Percentiles rank a stretch among this genome's conserved stretches.
phyloP scores from a whole-genome alignment of 2,113 vertebrate species.

The Ictidomys tridecemlineatus region DNA sequence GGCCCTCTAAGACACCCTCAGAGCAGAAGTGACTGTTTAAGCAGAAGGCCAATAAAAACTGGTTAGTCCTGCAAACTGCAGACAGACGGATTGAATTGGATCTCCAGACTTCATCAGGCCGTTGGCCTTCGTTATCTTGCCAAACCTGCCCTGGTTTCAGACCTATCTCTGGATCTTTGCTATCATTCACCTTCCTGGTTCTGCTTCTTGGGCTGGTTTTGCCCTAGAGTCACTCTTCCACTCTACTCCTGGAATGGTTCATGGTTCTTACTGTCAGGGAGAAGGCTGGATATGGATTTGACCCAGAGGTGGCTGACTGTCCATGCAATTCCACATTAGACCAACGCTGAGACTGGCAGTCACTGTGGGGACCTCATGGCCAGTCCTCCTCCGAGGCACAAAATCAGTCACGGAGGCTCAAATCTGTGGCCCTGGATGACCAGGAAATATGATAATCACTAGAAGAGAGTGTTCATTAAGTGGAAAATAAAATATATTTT shows the following conservation, averaged over 20 bases:
- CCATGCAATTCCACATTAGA: not conserved
- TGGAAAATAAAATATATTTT: not conserved
- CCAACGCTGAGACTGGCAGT: not conserved
- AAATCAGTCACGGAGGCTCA: not conserved
- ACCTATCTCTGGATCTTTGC: not conserved
- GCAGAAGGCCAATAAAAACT: not conserved
- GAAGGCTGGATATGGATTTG: not conserved
- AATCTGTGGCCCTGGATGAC: not conserved
- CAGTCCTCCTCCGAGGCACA: accelerated
- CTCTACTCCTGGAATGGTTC: not conserved
- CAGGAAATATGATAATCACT: not conserved
- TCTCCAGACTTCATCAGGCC: not conserved
- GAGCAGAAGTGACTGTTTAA: not conserved
- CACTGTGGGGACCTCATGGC: not conserved
- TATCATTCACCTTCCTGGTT: too few species aligned
- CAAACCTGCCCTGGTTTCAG: not conserved
- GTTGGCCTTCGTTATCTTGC: not conserved
- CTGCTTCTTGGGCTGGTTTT: not conserved
- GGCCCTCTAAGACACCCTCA: not conserved
- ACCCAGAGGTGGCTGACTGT: not conserved
- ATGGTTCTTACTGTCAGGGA: not conserved
- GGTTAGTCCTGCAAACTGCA: not conserved
- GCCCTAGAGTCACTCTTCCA: not conserved
- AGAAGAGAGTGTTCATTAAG: not conserved
- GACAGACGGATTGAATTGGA: too few species aligned